Evolutionary conservation across 2,888 invertebrate species (phyloP).

Genomic region (Herminia tarsipennalis): DNA sequence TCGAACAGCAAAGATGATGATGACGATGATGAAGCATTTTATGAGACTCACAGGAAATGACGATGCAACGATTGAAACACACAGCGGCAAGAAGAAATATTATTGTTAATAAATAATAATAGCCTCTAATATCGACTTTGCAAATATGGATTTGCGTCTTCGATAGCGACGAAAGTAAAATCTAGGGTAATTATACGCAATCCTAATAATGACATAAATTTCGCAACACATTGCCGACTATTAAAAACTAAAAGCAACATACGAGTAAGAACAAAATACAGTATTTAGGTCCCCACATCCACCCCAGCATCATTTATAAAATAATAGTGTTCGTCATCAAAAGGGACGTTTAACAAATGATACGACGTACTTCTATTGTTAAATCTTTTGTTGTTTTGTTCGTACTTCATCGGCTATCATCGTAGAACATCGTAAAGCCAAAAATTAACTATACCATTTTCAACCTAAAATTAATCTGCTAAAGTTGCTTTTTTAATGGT

Average conservation of each 20-base stretch:
- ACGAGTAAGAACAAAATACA: slow-evolving; percentile 63
- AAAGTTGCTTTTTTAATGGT: slow-evolving; percentile 28
- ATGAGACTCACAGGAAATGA: not conserved
- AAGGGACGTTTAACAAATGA: slow-evolving; percentile 85
- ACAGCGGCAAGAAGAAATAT: no score
- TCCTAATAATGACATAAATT: slow-evolving; percentile 6
- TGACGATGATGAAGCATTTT: slow-evolving; percentile 1
- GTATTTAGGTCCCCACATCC: slow-evolving; percentile 55
- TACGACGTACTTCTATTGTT: slow-evolving; percentile 82
- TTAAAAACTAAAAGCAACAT: slow-evolving; percentile 35
- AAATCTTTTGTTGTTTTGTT: slow-evolving; percentile 79
- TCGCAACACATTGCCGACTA: slow-evolving; percentile 4
- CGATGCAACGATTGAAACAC: not conserved
- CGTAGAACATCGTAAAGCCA: slow-evolving; percentile 51
- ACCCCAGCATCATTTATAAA: slow-evolving; percentile 79
- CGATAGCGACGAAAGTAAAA: no score
- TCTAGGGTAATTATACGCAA: not conserved
- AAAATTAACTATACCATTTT: slow-evolving; percentile 23
- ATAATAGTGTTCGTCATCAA: slow-evolving; percentile 82
- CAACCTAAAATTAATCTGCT: slow-evolving; percentile 16
- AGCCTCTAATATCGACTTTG: no score
- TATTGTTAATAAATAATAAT: no score
- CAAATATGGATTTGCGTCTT: no score
- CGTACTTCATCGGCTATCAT: slow-evolving; percentile 51
- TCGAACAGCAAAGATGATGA: slow-evolving; percentile 1